phyloP scores from a whole-genome alignment of 2,888 invertebrate genomes.

The Trachelus troglodyta region DNA sequence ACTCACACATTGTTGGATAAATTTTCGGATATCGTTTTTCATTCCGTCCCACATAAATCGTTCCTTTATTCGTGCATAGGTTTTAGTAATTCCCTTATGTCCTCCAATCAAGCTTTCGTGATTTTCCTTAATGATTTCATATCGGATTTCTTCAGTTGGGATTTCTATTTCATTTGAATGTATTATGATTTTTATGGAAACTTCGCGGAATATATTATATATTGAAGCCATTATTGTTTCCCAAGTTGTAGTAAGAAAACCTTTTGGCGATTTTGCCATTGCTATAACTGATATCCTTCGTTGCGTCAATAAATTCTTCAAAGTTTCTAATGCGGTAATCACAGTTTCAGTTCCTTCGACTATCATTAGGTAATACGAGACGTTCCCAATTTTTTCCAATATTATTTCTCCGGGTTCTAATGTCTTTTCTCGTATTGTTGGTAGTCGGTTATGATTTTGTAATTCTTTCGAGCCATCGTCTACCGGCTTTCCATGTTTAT shows the following conservation, averaged over 20 bases:
- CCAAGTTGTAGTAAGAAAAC: no score
- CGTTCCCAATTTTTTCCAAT: not conserved
- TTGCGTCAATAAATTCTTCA: not conserved
- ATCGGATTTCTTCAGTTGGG: not conserved
- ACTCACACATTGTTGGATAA: slow-evolving; percentile 8
- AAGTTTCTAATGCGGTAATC: not conserved
- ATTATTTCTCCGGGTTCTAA: not conserved
- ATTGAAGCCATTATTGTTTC: not conserved
- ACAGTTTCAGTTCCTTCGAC: no score
- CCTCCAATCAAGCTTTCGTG: not conserved
- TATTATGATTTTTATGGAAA: not conserved
- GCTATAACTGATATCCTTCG: not conserved
- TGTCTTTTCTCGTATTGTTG: no score
- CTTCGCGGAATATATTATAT: not conserved
- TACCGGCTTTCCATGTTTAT: no score
- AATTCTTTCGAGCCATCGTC: no score
- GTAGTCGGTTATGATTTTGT: no score
- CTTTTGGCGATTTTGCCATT: no score
- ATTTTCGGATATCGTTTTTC: slow-evolving; percentile 5
- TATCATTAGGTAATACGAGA: not conserved
- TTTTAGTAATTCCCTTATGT: slow-evolving; percentile 10
- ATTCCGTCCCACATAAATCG: slow-evolving; percentile 1
- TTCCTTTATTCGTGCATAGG: not conserved
- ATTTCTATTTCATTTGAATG: not conserved
- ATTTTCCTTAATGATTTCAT: slow-evolving; percentile 8